A percentile compares a stretch with the other conserved stretches of the same genome.
phyloP scores from a whole-genome alignment of 1,140 invertebrate species.

The Drosophila carrolli region DNA sequence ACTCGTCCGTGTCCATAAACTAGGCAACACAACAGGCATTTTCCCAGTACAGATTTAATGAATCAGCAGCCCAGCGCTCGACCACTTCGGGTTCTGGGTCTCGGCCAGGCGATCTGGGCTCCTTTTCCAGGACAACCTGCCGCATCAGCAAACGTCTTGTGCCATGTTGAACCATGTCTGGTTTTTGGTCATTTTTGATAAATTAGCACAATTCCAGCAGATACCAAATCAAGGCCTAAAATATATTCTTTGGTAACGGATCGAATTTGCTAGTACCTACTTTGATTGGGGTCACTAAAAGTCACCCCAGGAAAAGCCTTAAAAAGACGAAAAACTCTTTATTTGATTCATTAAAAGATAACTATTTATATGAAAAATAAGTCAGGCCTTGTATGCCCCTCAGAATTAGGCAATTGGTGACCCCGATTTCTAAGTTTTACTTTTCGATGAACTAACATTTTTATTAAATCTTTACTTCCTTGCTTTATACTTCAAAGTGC shows the following conservation, averaged over 20 bases:
- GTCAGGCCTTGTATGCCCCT: no score
- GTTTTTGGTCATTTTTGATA: constrained; percentile 70
- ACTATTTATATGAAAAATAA: no score
- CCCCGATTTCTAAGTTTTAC: no score
- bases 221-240: constrained; percentile 44
- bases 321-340: no score
- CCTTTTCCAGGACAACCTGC: constrained; percentile 59
- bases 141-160: constrained; percentile 79
- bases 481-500: no score
- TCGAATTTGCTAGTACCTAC: background rate
- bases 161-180: constrained; percentile 58
- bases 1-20: constrained; percentile 71
- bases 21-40: constrained; percentile 77
- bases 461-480: no score
- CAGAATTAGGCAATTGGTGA: no score
- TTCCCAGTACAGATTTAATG: constrained; percentile 70
- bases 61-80: constrained; percentile 56
- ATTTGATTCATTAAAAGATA: no score
- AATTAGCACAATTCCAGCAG: constrained; percentile 64
- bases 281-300: no score
- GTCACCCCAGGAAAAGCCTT: no score
- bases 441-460: no score
- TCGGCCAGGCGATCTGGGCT: constrained; percentile 20
- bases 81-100: background rate
- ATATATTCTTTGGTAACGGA: background rate